phyloP scores from a whole-genome alignment of 2,113 vertebrate genomes.

The Corydoras sp. region DNA sequence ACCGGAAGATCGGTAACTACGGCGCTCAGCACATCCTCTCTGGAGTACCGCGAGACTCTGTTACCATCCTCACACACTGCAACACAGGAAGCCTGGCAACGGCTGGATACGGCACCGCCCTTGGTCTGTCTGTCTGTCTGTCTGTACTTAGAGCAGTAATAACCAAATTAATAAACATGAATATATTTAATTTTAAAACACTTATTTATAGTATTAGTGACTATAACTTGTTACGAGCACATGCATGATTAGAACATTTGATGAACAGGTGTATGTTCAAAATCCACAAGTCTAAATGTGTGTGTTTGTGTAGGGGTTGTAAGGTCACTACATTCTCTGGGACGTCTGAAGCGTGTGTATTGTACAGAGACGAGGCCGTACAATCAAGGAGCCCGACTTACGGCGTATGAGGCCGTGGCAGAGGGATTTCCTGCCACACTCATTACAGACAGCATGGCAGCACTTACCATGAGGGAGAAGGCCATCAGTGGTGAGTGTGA shows the following conservation, averaged over 20 bases:
- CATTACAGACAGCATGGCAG: slow-evolving; percentile 80
- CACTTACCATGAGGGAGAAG: slow-evolving; percentile 75
- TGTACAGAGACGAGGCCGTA: slow-evolving; percentile 87
- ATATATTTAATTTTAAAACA: too few species aligned
- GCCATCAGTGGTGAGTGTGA: slow-evolving; percentile 69
- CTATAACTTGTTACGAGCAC: too few species aligned
- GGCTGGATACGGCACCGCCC: slow-evolving; percentile 81
- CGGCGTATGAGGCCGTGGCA: slow-evolving; percentile 77
- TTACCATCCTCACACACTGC: slow-evolving; percentile 83
- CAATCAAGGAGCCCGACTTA: slow-evolving; percentile 84
- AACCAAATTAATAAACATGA: too few species aligned
- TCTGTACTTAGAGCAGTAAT: neutral
- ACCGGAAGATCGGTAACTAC: slow-evolving; percentile 77
- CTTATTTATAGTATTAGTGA: too few species aligned
- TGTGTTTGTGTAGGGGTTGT: slow-evolving; percentile 67
- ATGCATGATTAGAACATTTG: too few species aligned
- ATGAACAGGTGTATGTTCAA: too few species aligned
- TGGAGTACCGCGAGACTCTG: slow-evolving; percentile 62
- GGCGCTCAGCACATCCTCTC: slow-evolving; percentile 79
- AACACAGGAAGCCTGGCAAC: slow-evolving; percentile 86
- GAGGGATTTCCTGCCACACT: slow-evolving; percentile 81
- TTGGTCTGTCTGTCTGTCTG: slow-evolving; percentile 39
- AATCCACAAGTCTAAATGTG: neutral
- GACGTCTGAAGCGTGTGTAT: slow-evolving; percentile 74
- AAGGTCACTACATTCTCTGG: slow-evolving; percentile 72